phyloP scores from a whole-genome alignment of 2,113 vertebrate genomes.

The Leptocoma aspasia region DNA sequence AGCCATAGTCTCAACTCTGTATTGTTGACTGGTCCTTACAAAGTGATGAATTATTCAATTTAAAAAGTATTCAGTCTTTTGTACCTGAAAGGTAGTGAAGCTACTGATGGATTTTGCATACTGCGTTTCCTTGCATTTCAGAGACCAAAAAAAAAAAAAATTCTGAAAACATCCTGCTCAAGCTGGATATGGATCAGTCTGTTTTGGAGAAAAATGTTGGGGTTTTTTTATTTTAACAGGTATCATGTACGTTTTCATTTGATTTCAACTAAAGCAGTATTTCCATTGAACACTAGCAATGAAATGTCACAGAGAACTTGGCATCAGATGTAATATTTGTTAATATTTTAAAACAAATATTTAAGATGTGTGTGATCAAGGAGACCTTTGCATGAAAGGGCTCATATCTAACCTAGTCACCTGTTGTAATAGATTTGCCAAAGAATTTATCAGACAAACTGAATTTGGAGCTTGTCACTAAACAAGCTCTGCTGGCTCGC shows the following conservation, averaged over 20 bases:
- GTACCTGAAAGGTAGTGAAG: neutral
- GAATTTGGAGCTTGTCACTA: neutral
- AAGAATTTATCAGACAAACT: neutral
- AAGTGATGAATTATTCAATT: neutral
- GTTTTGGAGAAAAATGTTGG: neutral
- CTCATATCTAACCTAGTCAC: neutral
- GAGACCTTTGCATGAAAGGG: neutral
- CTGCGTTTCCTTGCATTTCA: neutral
- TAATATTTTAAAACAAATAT: constrained; percentile 17
- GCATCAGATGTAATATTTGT: neutral
- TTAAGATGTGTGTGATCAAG: constrained; percentile 1
- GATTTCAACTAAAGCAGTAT: neutral
- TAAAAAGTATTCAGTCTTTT: neutral
- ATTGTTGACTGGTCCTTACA: neutral
- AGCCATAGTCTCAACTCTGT: neutral
- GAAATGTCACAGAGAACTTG: neutral
- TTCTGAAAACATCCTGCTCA: neutral
- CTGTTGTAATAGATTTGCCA: neutral
- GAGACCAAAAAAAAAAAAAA: neutral
- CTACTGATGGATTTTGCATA: neutral
- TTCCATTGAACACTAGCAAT: neutral
- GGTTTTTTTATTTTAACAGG: neutral
- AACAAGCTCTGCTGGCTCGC: neutral
- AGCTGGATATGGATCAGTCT: neutral
- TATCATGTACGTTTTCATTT: accelerated